phyloP scores from a whole-genome alignment of 1,140 invertebrate genomes.

The Pogonus chalceus region DNA sequence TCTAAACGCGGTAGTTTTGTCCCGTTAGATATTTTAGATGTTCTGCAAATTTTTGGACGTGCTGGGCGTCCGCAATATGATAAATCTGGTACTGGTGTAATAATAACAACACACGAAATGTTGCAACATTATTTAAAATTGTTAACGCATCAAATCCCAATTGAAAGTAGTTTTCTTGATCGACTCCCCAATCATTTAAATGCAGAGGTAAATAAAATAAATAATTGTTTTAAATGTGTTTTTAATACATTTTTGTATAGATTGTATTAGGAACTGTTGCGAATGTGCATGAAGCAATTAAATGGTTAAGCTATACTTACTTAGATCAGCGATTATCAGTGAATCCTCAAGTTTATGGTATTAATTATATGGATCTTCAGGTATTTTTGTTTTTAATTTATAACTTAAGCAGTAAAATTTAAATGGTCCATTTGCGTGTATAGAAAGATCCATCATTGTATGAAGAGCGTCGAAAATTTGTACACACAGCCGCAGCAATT shows the following conservation, averaged over 20 bases:
- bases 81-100: constrained; percentile 84
- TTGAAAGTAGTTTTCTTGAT: constrained; percentile 93
- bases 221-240: constrained; percentile 6
- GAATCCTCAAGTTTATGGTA: constrained; percentile 70
- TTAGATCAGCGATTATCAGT: constrained; percentile 87
- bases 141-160: constrained; percentile 93
- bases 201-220: constrained; percentile 66
- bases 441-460: constrained; percentile 16
- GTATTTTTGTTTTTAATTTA: not conserved
- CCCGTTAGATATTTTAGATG: constrained; percentile 93
- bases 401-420: not conserved
- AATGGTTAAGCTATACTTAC: constrained; percentile 98
- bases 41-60: constrained; percentile 97
- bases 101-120: constrained; percentile 91
- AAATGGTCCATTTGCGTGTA: not conserved
- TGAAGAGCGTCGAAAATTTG: constrained; percentile 18
- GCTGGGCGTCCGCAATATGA: constrained; percentile 94
- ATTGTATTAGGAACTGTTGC: constrained; percentile 88
- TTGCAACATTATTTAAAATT: constrained; percentile 88
- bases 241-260: constrained; percentile 35
- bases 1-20: constrained; percentile 89
- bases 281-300: constrained; percentile 90
- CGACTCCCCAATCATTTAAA: constrained; percentile 94
- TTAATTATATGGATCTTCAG: constrained; percentile 22
- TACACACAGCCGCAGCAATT: constrained; percentile 56